phyloP scores from a whole-genome alignment of 1,140 invertebrate genomes.

The Danaus plexippus region DNA sequence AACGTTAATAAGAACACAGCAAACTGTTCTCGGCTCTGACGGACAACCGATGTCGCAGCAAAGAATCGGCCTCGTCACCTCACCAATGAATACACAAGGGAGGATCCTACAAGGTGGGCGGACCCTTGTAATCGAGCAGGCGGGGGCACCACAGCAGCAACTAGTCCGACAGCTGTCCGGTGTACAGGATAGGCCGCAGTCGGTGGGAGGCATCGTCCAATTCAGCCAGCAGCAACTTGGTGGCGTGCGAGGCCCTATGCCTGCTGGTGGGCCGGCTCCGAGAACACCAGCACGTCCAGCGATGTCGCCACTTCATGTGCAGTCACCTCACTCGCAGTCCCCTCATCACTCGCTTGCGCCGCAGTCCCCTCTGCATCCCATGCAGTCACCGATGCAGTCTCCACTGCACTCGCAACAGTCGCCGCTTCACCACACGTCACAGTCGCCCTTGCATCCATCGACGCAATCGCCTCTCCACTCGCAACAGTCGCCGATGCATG shows the following conservation, averaged over 20 bases:
- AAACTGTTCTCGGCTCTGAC: constrained; percentile 48
- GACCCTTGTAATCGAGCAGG: constrained; percentile 57
- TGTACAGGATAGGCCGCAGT: constrained; percentile 42
- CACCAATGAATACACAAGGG: constrained; percentile 48
- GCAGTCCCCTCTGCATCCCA: constrained; percentile 71
- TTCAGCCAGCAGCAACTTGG: constrained; percentile 58
- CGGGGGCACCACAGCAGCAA: constrained; percentile 47
- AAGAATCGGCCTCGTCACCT: constrained; percentile 56
- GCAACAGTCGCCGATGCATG: constrained; percentile 65
- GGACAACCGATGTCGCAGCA: constrained; percentile 54
- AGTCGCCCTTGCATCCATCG: constrained; percentile 69
- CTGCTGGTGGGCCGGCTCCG: constrained; percentile 51
- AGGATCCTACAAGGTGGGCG: constrained; percentile 49
- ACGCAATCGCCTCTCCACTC: constrained; percentile 65
- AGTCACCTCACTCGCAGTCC: constrained; percentile 71
- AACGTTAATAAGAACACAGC: constrained; percentile 53
- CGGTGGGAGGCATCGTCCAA: constrained; percentile 45
- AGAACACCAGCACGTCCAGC: constrained; percentile 45
- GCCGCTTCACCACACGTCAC: constrained; percentile 69
- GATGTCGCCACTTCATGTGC: constrained; percentile 58
- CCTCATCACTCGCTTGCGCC: constrained; percentile 61
- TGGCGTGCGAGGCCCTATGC: constrained; percentile 58
- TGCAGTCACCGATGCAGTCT: constrained; percentile 72
- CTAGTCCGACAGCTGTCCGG: constrained; percentile 48
- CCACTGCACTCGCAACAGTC: constrained; percentile 72